Evolutionary conservation across 2,888 invertebrate genomes (phyloP).

Genomic region (Nesidiocoris tenuis): DNA sequence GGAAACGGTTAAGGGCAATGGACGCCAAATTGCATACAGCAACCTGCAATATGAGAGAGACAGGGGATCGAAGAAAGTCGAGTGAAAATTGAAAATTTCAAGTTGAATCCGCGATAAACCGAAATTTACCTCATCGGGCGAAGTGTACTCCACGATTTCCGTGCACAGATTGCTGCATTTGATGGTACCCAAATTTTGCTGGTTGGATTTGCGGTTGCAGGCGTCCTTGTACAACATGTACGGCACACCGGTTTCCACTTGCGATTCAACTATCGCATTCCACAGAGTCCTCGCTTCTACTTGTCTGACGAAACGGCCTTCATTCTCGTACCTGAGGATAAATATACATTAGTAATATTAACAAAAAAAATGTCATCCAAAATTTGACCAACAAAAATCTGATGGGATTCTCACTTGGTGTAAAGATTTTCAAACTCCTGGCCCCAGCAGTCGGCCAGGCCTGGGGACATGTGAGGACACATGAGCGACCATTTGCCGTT

Average conservation of each 20-base stretch:
- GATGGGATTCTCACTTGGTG: slow-evolving; percentile 58
- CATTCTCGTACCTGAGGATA: slow-evolving; percentile 80
- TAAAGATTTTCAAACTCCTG: slow-evolving; percentile 90
- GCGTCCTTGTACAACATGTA: slow-evolving; percentile 97
- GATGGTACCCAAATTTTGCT: slow-evolving; percentile 96
- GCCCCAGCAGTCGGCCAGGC: slow-evolving; percentile 89
- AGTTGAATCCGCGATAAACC: not conserved
- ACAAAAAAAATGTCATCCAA: no score
- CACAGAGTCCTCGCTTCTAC: slow-evolving; percentile 85
- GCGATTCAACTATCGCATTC: slow-evolving; percentile 90
- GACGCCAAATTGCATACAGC: slow-evolving; percentile 98
- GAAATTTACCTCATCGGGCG: slow-evolving; percentile 71
- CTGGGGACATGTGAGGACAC: slow-evolving; percentile 94
- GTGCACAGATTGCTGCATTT: slow-evolving; percentile 98
- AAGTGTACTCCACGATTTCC: slow-evolving; percentile 94
- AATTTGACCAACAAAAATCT: not conserved
- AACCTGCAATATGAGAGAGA: slow-evolving; percentile 56
- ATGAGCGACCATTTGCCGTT: slow-evolving; percentile 90
- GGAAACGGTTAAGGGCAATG: slow-evolving; percentile 93
- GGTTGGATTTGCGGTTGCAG: slow-evolving; percentile 95
- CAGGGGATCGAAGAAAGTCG: not conserved
- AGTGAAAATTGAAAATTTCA: not conserved
- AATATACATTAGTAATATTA: no score
- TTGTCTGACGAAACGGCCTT: slow-evolving; percentile 66
- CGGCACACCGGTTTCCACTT: slow-evolving; percentile 97